Conservation (phyloP, 2,888 invertebrate species). For the Zootermopsis nevadensis region DNA sequence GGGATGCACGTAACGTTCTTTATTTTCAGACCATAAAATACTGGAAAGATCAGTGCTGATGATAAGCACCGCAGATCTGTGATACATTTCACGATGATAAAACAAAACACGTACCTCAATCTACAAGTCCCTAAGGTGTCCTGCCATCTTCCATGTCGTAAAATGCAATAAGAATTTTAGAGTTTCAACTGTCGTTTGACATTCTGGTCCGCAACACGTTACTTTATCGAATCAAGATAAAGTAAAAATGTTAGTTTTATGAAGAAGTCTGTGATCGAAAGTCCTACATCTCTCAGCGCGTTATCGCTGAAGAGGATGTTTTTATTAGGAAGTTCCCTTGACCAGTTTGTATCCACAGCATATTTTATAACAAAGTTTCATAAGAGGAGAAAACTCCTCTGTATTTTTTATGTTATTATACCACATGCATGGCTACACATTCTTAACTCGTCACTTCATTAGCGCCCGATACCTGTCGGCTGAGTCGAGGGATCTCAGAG, state of each 20-base stretch:
- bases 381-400: background rate
- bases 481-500: background rate
- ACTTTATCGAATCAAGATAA: background rate
- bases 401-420: background rate
- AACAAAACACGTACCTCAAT: too few species aligned
- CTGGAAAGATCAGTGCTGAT: too few species aligned
- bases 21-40: too few species aligned
- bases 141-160: too few species aligned
- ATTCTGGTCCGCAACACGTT: background rate
- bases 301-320: background rate
- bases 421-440: background rate
- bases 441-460: slow-evolving; percentile 26
- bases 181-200: too few species aligned
- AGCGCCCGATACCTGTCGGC: background rate
- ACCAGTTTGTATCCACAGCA: background rate
- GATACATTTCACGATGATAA: too few species aligned
- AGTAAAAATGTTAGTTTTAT: background rate
- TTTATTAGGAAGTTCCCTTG: background rate
- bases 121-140: too few species aligned
- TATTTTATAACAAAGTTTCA: background rate
- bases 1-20: too few species aligned
- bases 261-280: background rate
- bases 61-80: too few species aligned
- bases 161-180: too few species aligned
- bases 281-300: background rate